Evolutionary conservation across 2,888 invertebrate genomes (phyloP).

Genomic region (Caenorhabditis doughertyi): DNA sequence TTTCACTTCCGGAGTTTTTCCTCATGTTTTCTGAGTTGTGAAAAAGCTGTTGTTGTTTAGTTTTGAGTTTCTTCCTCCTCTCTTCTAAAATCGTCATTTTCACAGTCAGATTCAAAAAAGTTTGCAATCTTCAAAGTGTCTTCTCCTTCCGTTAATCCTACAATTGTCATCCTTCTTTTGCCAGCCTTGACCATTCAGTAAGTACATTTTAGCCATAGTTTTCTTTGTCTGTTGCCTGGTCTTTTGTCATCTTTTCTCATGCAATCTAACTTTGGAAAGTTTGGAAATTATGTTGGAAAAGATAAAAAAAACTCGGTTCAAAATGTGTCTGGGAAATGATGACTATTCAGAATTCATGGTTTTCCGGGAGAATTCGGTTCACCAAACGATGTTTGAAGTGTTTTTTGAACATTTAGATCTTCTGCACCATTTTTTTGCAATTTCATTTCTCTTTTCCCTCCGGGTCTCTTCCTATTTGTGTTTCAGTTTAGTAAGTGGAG

Average conservation of each 20-base stretch:
- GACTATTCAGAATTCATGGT: too few species aligned
- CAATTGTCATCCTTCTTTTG: conserved; percentile 46
- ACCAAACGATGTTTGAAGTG: too few species aligned
- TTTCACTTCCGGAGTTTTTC: too few species aligned
- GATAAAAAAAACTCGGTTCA: not conserved
- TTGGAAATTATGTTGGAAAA: not conserved
- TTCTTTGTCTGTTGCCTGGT: not conserved
- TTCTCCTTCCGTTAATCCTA: not conserved
- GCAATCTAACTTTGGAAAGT: conserved; percentile 16
- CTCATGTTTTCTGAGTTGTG: too few species aligned
- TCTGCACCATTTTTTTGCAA: not conserved
- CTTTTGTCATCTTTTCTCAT: conserved; percentile 32
- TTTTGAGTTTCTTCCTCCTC: too few species aligned
- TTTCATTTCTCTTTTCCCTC: not conserved
- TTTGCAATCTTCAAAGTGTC: not conserved
- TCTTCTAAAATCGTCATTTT: too few species aligned
- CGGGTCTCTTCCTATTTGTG: not conserved
- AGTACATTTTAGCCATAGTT: conserved; percentile 22
- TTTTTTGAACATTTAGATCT: not conserved
- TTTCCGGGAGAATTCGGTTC: too few species aligned
- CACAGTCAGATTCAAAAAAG: too few species aligned
- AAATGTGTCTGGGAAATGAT: conserved; percentile 20
- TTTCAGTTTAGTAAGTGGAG: conserved; percentile 8
- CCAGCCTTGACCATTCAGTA: conserved; percentile 15
- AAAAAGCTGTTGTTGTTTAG: too few species aligned